These are phyloP conservation scores for Caenorhabditis auriculariae DNA, from an alignment of 2,888 invertebrate genomes.

Conservation along the genomic window DNA sequence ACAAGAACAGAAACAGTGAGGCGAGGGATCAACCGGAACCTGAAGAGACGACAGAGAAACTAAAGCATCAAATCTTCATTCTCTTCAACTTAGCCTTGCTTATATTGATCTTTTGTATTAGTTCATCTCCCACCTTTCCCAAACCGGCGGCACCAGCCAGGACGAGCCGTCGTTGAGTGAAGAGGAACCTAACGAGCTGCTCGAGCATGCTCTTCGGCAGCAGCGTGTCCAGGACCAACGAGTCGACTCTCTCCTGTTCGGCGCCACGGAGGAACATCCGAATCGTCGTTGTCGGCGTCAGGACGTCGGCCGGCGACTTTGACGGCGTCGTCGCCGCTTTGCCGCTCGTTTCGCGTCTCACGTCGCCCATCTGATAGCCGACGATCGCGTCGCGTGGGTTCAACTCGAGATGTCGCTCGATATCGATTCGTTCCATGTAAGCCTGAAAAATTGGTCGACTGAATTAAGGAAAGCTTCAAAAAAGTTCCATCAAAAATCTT, in stretches of 20 bases:
- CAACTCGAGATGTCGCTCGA: constrained; percentile 82
- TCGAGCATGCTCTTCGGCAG: constrained; percentile 71
- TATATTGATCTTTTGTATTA: not conserved
- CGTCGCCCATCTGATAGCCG: constrained; percentile 80
- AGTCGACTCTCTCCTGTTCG: constrained; percentile 83
- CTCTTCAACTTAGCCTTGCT: too few species aligned
- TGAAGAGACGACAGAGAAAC: too few species aligned
- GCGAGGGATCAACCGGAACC: not conserved
- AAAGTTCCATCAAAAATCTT: constrained; percentile 2
- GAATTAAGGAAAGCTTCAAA: too few species aligned
- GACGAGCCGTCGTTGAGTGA: constrained; percentile 89
- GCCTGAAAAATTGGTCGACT: too few species aligned
- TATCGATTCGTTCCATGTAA: constrained; percentile 87
- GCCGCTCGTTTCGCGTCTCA: constrained; percentile 11
- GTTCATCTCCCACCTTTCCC: constrained; percentile 30
- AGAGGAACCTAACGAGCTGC: constrained; percentile 83
- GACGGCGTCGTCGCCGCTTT: constrained; percentile 2
- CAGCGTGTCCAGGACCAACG: constrained; percentile 69
- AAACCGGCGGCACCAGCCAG: constrained; percentile 79
- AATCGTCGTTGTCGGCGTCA: constrained; percentile 48
- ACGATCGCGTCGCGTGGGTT: constrained; percentile 80
- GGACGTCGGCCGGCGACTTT: constrained; percentile 35
- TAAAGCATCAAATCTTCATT: too few species aligned
- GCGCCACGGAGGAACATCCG: constrained; percentile 67
- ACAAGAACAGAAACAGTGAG: not conserved